phyloP scores from a whole-genome alignment of 2,113 vertebrate species.

The Eonycteris spelaea region DNA sequence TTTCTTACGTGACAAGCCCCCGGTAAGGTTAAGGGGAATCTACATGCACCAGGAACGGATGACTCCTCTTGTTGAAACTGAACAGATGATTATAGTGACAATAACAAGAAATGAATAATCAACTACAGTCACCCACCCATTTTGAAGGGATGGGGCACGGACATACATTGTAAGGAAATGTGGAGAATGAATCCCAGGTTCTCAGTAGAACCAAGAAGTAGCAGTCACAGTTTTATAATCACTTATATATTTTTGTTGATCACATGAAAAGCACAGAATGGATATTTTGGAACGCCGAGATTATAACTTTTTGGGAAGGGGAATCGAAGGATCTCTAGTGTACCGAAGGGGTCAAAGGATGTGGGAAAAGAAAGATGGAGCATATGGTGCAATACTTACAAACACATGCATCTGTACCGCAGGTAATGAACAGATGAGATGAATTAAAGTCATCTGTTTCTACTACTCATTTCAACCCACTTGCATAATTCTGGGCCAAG shows the following conservation, averaged over 20 bases:
- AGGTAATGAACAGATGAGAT: conserved; percentile 57
- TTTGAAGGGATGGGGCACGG: background rate
- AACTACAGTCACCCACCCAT: background rate
- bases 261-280: background rate
- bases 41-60: background rate
- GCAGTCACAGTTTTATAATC: background rate
- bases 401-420: background rate
- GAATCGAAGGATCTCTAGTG: background rate
- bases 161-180: background rate
- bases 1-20: background rate
- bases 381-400: background rate
- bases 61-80: background rate
- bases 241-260: background rate
- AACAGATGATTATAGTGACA: background rate
- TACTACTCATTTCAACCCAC: conserved; percentile 57
- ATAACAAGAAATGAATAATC: background rate
- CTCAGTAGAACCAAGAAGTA: background rate
- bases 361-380: background rate
- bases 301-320: background rate
- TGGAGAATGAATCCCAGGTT: background rate
- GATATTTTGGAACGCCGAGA: background rate
- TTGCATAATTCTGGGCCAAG: conserved; percentile 48
- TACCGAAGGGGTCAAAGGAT: background rate
- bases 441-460: conserved; percentile 67
- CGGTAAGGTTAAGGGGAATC: background rate